These are phyloP conservation scores for Petrocephalus sullivani DNA, from an alignment of 2,797 vertebrate genomes.

Conservation along the genomic window DNA sequence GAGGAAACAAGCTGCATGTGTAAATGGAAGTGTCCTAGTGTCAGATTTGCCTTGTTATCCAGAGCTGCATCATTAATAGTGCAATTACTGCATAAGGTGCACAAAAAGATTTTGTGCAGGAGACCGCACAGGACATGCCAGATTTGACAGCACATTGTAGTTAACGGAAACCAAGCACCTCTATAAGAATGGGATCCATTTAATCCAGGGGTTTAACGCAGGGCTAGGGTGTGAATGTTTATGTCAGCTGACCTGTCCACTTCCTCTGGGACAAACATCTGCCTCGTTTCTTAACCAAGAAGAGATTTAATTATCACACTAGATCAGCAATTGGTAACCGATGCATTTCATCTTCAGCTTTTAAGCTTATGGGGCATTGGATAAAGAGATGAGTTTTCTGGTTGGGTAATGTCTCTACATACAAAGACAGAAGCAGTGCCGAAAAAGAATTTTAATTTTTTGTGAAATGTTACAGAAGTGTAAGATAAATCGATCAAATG, in stretches of 20 bases:
- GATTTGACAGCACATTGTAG: not conserved
- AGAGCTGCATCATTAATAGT: not conserved
- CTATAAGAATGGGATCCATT: not conserved
- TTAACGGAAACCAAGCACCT: not conserved
- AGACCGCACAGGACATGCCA: too few relatives aligned
- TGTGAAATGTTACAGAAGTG: slow-evolving; percentile 1
- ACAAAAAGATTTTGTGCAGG: not conserved
- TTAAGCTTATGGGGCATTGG: not conserved
- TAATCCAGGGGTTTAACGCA: not conserved
- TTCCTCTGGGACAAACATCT: not conserved
- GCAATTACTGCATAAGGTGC: not conserved
- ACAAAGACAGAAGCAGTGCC: not conserved
- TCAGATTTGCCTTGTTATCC: not conserved
- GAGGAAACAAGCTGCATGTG: not conserved
- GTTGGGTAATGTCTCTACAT: not conserved
- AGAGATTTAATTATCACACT: not conserved
- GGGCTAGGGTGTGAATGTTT: not conserved
- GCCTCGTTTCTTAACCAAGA: not conserved
- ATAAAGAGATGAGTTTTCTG: not conserved
- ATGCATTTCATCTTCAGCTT: not conserved
- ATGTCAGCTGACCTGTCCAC: not conserved
- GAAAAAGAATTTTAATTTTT: not conserved
- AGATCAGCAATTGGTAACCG: not conserved
- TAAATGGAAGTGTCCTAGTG: not conserved
- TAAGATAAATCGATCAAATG: not conserved